A percentile compares a stretch with the other conserved stretches of the same genome.
Evolutionary conservation across 1,140 invertebrate genomes (phyloP).

Genomic region (Drosophila kepulauana): DNA sequence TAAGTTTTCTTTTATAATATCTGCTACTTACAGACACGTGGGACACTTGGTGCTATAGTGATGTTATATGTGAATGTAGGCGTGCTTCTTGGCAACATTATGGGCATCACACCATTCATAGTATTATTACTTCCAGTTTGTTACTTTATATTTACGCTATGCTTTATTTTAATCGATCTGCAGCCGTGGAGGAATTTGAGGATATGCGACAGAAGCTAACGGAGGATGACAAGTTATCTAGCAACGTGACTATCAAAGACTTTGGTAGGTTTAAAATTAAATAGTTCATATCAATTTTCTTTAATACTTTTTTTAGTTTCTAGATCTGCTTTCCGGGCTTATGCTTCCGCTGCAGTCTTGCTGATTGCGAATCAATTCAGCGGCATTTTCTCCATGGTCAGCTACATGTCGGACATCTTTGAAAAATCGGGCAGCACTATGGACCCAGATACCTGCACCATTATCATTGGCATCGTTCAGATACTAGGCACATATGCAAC

Average conservation of each 20-base stretch:
- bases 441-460: constrained; percentile 86
- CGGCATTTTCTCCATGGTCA: constrained; percentile 67
- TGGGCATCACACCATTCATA: constrained; percentile 56
- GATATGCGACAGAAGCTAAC: constrained; percentile 52
- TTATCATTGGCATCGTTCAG: constrained; percentile 86
- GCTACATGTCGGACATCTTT: constrained; percentile 87
- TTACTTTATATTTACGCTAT: constrained; percentile 51
- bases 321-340: constrained; percentile 39
- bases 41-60: constrained; percentile 66
- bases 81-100: constrained; percentile 62
- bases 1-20: neutral
- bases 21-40: constrained; percentile 57
- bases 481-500: constrained; percentile 75
- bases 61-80: constrained; percentile 68
- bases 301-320: constrained; percentile 31
- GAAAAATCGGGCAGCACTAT: constrained; percentile 86
- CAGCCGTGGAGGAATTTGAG: constrained; percentile 56
- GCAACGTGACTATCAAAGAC: constrained; percentile 43
- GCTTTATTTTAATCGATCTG: constrained; percentile 24
- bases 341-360: constrained; percentile 50
- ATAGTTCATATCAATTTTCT: neutral
- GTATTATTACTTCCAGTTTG: constrained; percentile 47
- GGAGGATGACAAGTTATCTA: constrained; percentile 31
- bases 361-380: constrained; percentile 63
- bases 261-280: constrained; percentile 55